Evolutionary conservation across 2,888 invertebrate species (phyloP).

Genomic region (Mallateleia sp.): DNA sequence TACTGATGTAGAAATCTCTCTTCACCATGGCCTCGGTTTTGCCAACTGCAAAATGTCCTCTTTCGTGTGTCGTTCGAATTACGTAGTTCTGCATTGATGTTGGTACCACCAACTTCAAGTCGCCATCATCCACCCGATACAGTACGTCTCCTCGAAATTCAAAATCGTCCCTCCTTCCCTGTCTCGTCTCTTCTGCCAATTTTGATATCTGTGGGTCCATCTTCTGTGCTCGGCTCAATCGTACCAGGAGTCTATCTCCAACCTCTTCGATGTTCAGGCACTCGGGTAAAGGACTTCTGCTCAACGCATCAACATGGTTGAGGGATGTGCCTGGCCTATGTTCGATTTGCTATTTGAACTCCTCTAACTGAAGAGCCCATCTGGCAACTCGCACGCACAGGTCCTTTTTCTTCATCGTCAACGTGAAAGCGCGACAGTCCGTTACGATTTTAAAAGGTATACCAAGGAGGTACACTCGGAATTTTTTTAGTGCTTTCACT

Average conservation of each 20-base stretch:
- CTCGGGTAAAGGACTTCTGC: not conserved
- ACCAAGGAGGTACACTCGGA: conserved; percentile 31
- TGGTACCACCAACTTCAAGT: conserved; percentile 23
- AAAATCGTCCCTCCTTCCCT: not conserved
- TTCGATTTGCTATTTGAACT: conserved; percentile 4
- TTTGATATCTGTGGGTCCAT: not conserved
- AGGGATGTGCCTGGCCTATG: conserved; percentile 7
- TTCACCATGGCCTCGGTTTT: conserved; percentile 5
- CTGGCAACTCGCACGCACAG: no score
- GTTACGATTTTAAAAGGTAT: not conserved
- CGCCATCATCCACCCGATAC: not conserved
- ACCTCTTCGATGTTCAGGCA: not conserved
- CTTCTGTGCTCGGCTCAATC: conserved; percentile 10
- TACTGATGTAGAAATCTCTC: conserved; percentile 24
- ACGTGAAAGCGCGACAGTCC: no score
- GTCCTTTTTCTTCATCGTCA: no score
- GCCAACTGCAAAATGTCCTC: conserved; percentile 32
- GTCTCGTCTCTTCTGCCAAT: not conserved
- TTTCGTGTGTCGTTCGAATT: conserved; percentile 28
- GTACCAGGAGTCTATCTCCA: not conserved
- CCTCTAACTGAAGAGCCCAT: conserved; percentile 26
- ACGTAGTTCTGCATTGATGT: conserved; percentile 20
- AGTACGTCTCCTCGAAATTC: not conserved
- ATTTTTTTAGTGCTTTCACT: conserved; percentile 2
- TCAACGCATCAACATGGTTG: conserved; percentile 22